phyloP scores from a whole-genome alignment of 2,113 vertebrate genomes.

The Nannobrachium achirus region DNA sequence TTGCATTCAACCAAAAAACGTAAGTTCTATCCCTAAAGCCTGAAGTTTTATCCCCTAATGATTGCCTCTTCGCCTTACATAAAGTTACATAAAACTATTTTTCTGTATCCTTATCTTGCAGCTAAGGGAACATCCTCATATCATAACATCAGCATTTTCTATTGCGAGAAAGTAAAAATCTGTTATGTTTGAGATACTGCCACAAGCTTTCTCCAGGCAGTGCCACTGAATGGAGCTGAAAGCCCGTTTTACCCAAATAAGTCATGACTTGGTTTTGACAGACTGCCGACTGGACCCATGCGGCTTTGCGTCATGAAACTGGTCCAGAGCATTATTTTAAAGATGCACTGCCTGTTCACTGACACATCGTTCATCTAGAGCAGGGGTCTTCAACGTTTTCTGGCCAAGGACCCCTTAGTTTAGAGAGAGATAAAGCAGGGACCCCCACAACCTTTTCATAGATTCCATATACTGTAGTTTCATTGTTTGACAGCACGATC shows the following conservation, averaged over 20 bases:
- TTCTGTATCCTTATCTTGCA: background rate
- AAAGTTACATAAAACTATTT: background rate
- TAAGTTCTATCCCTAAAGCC: background rate
- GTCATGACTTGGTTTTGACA: constrained; percentile 1
- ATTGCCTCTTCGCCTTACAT: background rate
- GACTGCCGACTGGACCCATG: background rate
- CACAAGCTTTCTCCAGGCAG: background rate
- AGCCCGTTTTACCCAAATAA: background rate
- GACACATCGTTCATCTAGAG: no score
- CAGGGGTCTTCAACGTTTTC: no score
- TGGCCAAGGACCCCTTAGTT: no score
- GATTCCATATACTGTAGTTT: no score
- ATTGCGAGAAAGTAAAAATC: background rate
- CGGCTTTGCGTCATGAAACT: background rate
- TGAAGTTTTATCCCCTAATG: background rate
- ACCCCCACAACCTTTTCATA: no score
- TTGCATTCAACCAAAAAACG: background rate
- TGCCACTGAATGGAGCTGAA: background rate
- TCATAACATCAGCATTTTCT: background rate
- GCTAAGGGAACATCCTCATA: background rate
- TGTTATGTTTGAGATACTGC: background rate
- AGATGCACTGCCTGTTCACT: no score
- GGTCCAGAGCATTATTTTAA: no score
- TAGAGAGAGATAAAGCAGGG: no score
- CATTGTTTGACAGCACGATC: no score